Evolutionary conservation across 2,888 invertebrate genomes (phyloP).

Genomic region (Ligdia adustata): DNA sequence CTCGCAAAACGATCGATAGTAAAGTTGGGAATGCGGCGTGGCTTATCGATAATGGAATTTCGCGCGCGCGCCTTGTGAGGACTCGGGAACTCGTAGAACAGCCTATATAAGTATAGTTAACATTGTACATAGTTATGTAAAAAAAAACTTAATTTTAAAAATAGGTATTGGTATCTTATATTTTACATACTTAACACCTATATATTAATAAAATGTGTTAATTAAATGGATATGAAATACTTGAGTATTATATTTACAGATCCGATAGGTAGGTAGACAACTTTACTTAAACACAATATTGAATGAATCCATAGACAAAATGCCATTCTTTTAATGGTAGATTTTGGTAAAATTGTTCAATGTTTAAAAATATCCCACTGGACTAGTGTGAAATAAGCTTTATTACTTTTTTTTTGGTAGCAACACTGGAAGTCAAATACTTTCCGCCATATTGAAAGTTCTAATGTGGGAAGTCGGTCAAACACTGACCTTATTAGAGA

Average conservation of each 20-base stretch:
- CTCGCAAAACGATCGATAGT: conserved; percentile 64
- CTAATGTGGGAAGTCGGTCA: conserved; percentile 78
- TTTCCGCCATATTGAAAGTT: conserved; percentile 80
- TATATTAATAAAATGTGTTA: too few relatives aligned
- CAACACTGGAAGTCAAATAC: conserved; percentile 67
- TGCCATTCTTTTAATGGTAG: not conserved
- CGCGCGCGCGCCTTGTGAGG: conserved; percentile 77
- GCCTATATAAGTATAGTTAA: too few relatives aligned
- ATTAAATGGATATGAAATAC: too few relatives aligned
- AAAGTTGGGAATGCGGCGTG: conserved; percentile 47
- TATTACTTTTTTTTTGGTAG: conserved; percentile 38
- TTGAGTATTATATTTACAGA: too few relatives aligned
- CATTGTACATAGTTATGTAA: too few relatives aligned
- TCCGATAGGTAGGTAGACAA: too few relatives aligned
- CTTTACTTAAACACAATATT: too few relatives aligned
- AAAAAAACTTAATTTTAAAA: too few relatives aligned
- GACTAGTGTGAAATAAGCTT: not conserved
- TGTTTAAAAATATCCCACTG: too few relatives aligned
- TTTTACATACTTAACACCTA: too few relatives aligned
- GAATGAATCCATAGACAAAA: conserved; percentile 1
- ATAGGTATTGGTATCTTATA: too few relatives aligned
- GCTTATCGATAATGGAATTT: conserved; percentile 71
- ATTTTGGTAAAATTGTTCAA: not conserved
- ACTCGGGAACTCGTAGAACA: too few relatives aligned
- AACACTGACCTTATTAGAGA: conserved; percentile 74